Conservation (phyloP, 2,888 invertebrate species). For the Apamea monoglypha region DNA sequence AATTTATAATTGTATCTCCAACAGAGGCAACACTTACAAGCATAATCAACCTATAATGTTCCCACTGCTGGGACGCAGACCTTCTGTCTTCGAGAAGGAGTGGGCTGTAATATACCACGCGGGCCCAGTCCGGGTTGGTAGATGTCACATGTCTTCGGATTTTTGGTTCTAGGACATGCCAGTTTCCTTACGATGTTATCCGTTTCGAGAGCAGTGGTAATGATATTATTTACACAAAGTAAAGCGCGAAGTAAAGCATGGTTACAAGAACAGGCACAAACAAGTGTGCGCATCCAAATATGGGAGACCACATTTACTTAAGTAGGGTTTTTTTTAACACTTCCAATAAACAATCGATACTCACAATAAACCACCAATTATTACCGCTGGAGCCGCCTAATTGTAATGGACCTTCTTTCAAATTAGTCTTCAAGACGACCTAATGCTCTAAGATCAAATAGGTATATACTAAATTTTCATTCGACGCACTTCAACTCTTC, state of each 20-base stretch:
- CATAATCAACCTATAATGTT: too few species aligned
- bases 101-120: too few species aligned
- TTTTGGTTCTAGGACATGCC: too few species aligned
- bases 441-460: neutral
- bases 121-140: too few species aligned
- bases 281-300: neutral
- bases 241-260: neutral
- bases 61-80: too few species aligned
- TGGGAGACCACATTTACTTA: neutral
- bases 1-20: too few species aligned
- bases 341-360: neutral
- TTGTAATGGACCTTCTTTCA: neutral
- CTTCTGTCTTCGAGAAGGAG: too few species aligned
- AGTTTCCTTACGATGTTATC: too few species aligned
- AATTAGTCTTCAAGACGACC: neutral
- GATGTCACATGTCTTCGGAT: too few species aligned
- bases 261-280: neutral
- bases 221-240: neutral
- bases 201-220: too few species aligned
- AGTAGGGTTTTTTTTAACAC: neutral
- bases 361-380: neutral
- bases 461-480: neutral
- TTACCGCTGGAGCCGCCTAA: neutral
- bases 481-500: constrained; percentile 34
- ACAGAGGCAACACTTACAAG: too few species aligned